A percentile compares a stretch with the other conserved stretches of the same genome.
Evolutionary conservation across 2,888 invertebrate genomes (phyloP).

Genomic region (Hetaerina titia): DNA sequence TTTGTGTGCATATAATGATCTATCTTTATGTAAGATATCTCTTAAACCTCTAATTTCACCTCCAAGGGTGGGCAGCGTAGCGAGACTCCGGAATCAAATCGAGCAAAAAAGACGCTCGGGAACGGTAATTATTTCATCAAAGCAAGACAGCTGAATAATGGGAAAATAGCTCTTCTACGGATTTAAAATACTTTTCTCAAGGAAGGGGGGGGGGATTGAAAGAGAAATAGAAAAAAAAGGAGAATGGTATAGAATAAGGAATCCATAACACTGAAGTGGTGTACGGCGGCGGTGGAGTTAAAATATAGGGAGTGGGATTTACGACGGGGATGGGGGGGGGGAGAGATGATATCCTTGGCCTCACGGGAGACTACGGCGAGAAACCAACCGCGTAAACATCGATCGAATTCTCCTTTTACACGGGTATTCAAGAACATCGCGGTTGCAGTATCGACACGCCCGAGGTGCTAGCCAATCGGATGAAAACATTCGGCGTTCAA

Average conservation of each 20-base stretch:
- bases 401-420: neutral
- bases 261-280: neutral
- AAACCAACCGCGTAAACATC: neutral
- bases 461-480: neutral
- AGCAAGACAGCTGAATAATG: conserved; percentile 19
- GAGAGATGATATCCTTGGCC: neutral
- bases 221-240: too few species aligned
- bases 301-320: too few species aligned
- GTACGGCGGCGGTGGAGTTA: neutral
- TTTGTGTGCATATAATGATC: neutral
- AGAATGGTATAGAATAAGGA: neutral
- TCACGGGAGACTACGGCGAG: neutral
- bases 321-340: neutral
- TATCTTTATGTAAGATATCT: neutral
- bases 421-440: neutral
- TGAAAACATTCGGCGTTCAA: neutral
- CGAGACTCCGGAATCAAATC: conserved; percentile 10
- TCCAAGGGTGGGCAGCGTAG: neutral
- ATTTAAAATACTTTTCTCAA: neutral
- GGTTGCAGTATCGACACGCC: neutral
- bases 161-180: neutral
- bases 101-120: neutral
- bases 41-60: neutral
- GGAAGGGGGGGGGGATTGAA: neutral
- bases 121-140: conserved; percentile 14